Evolutionary conservation across 2,797 vertebrate species (phyloP).

Genomic region (Phrynocephalus forsythii): DNA sequence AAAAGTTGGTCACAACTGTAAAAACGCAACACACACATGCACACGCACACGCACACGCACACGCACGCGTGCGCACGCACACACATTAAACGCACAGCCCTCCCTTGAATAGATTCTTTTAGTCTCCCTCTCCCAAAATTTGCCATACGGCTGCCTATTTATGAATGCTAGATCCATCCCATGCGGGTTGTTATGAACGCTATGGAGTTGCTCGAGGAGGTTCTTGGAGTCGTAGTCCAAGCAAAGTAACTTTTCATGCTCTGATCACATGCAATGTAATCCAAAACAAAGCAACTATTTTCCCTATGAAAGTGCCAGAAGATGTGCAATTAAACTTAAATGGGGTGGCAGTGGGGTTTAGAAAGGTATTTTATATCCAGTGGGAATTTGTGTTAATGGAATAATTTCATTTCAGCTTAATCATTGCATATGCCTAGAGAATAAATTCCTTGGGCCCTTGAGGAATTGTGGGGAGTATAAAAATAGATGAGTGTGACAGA

Average conservation of each 20-base stretch:
- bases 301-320: not conserved
- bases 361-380: not conserved
- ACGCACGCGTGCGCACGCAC: no score
- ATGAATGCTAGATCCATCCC: not conserved
- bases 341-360: not conserved
- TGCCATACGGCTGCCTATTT: not conserved
- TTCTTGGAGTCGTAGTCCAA: not conserved
- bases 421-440: conserved; percentile 47
- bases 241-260: not conserved
- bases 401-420: conserved; percentile 45
- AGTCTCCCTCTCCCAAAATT: not conserved
- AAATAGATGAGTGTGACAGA: conserved; percentile 28
- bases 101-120: not conserved
- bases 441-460: conserved; percentile 5
- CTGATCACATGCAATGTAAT: not conserved
- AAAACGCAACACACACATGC: no score
- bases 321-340: conserved; percentile 12
- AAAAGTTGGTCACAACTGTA: no score
- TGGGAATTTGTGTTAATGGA: conserved; percentile 27
- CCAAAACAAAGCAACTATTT: not conserved
- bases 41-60: no score
- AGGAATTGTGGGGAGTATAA: conserved; percentile 6
- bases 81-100: not conserved
- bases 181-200: not conserved
- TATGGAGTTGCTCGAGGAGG: no score